Base-by-base conservation (phyloP, 1,140 invertebrate species). In the Diorhabda sublineata region DNA sequence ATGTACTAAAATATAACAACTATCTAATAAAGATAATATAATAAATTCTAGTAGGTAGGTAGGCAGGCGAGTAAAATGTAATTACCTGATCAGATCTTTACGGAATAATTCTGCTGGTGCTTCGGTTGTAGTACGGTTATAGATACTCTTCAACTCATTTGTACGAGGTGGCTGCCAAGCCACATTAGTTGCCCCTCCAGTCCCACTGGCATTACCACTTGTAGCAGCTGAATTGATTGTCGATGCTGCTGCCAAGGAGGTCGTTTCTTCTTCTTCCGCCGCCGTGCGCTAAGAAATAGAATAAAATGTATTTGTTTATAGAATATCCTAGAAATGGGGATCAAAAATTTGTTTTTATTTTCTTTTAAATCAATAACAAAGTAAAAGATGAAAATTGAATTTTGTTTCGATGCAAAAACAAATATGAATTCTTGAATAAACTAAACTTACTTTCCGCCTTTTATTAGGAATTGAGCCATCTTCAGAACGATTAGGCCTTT, bases 41-140 rank as follows among this genome's bases (percentile, higher is more conserved):
- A 26, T 26, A 26, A 26, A 26, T 26, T 26, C 26, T 26, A 26
- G 26, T 26, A 26, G 26, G 26, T 26, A 26, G 26, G 26, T 26
- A 26, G 26, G 26, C 26, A 26, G 26, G 26, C 26, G 26, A 26
- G 26, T 26, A 26, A 26, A 26, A 52, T 52, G 4, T 52, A 52
- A 6, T 52, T 8, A 52, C 47, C 47, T 75, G 80, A 99, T 98
- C 77, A 98, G 87, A 87, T 99, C 97, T 87, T 98, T 98, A 73
- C 96, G 94, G 85, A 92, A 92, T 69, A 92, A 85, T 85, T 96
- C 93, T 74, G 93, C 94, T 62, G 94, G 94, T 77, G 92, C 91
- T 82, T 95, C 93, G 45, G 91, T 90, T 69, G 92, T 91, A 80
- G 89, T 93, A 75, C 93, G 88, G 82, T 96, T 95, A 82, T 95